phyloP scores from a whole-genome alignment of 2,888 invertebrate species.

The Scaptomyza polygonia region DNA sequence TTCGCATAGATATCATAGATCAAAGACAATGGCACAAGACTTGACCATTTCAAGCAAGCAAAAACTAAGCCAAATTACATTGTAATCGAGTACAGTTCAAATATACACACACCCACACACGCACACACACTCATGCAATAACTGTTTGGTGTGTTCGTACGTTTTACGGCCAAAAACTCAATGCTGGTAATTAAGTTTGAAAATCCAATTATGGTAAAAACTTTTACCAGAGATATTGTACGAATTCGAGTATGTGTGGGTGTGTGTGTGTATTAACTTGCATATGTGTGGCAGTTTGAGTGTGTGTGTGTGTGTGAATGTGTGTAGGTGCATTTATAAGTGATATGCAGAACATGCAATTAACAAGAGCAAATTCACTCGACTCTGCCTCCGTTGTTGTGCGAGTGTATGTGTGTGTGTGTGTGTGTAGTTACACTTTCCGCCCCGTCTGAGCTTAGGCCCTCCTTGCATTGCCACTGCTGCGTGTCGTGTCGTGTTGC shows the following conservation, averaged over 20 bases:
- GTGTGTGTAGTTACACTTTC: conserved; percentile 1
- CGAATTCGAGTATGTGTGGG: conserved; percentile 24
- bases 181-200: conserved; percentile 82
- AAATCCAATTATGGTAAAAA: conserved; percentile 82
- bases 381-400: conserved; percentile 29
- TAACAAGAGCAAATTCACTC: conserved; percentile 80
- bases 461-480: not conserved
- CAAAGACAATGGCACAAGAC: conserved; percentile 33
- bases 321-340: conserved; percentile 74
- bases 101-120: conserved; percentile 15
- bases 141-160: conserved; percentile 58
- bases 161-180: conserved; percentile 77
- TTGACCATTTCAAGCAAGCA: conserved; percentile 55
- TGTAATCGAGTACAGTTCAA: conserved; percentile 60
- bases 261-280: conserved; percentile 34
- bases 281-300: conserved; percentile 36
- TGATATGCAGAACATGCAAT: conserved; percentile 82
- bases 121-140: conserved; percentile 5
- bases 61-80: conserved; percentile 71
- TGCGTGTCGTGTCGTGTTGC: conserved; percentile 35
- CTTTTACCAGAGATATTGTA: conserved; percentile 59
- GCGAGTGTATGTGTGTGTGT: not conserved
- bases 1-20: conserved; percentile 17
- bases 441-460: not conserved
- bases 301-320: conserved; percentile 14